These are phyloP conservation scores for Eumacrocentrus americanus DNA, from an alignment of 2,888 invertebrate species.

Conservation along the genomic window DNA sequence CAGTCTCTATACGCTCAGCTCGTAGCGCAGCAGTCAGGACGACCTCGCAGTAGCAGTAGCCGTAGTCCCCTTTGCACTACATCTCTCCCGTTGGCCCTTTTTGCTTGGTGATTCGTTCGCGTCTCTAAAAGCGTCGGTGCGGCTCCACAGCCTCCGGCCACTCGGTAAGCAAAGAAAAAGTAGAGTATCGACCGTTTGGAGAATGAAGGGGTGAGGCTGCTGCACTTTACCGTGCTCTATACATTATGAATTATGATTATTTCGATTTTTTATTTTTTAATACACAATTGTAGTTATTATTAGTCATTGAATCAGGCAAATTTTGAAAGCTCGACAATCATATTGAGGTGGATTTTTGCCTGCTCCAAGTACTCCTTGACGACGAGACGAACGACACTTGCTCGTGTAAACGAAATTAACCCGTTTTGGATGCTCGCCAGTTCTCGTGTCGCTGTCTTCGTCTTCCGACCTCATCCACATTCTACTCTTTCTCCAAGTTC, in stretches of 20 bases:
- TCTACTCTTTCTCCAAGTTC: conserved; percentile 41
- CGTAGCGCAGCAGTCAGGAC: not conserved
- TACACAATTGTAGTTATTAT: no score
- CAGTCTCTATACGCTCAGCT: not conserved
- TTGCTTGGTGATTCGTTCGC: conserved; percentile 7
- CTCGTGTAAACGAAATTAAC: conserved; percentile 51
- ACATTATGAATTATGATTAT: not conserved
- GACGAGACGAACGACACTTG: conserved; percentile 30
- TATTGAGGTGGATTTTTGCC: no score
- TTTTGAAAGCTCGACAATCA: not conserved
- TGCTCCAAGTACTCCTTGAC: not conserved
- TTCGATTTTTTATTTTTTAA: not conserved
- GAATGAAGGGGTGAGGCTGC: not conserved
- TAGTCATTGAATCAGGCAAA: no score
- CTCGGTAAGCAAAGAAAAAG: conserved; percentile 5
- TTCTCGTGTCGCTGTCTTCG: conserved; percentile 27
- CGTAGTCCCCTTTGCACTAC: not conserved
- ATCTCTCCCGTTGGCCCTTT: conserved; percentile 3
- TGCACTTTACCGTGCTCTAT: not conserved
- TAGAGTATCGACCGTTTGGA: conserved; percentile 4
- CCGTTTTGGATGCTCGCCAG: conserved; percentile 48
- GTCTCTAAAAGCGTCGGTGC: conserved; percentile 2
- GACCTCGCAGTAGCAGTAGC: not conserved
- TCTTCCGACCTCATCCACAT: conserved; percentile 27
- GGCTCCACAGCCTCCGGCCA: conserved; percentile 3